These are phyloP conservation scores for Hirundichthys speculiger DNA, from an alignment of 2,113 vertebrate genomes.

Conservation along the genomic window DNA sequence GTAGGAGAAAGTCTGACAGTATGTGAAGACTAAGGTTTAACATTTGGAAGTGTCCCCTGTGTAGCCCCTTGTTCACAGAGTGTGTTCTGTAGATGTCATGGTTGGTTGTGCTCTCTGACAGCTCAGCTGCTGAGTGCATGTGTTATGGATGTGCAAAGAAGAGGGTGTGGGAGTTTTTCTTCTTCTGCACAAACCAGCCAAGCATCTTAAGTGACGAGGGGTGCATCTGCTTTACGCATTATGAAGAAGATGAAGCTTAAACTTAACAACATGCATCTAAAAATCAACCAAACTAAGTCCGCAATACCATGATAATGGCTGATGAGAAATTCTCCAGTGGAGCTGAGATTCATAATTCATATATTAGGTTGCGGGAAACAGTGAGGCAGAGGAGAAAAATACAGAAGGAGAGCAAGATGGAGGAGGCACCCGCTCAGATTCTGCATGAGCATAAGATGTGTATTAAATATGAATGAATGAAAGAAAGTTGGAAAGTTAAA, in stretches of 20 bases:
- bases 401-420: constrained; percentile 13
- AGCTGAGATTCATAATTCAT: constrained; percentile 75
- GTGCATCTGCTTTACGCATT: not conserved
- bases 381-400: constrained; percentile 36
- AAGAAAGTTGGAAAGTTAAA: constrained; percentile 67
- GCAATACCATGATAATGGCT: constrained; percentile 39
- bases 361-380: constrained; percentile 66
- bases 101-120: constrained; percentile 57
- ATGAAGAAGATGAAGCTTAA: not conserved
- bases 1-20: constrained; percentile 16
- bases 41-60: constrained; percentile 54
- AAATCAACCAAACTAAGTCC: not conserved
- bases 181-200: not conserved
- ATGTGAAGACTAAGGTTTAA: constrained; percentile 9
- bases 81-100: constrained; percentile 46
- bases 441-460: constrained; percentile 69
- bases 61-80: constrained; percentile 1
- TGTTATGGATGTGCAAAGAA: constrained; percentile 5
- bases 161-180: constrained; percentile 2
- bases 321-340: constrained; percentile 58
- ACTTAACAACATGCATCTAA: constrained; percentile 14
- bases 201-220: not conserved
- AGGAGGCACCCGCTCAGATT: constrained; percentile 59
- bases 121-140: constrained; percentile 15
- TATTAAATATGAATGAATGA: constrained; percentile 81